Evolutionary conservation across 2,797 vertebrate genomes (phyloP), one percentile per base, ranked within the genome.

Genomic region (Spatula clypeata): DNA sequence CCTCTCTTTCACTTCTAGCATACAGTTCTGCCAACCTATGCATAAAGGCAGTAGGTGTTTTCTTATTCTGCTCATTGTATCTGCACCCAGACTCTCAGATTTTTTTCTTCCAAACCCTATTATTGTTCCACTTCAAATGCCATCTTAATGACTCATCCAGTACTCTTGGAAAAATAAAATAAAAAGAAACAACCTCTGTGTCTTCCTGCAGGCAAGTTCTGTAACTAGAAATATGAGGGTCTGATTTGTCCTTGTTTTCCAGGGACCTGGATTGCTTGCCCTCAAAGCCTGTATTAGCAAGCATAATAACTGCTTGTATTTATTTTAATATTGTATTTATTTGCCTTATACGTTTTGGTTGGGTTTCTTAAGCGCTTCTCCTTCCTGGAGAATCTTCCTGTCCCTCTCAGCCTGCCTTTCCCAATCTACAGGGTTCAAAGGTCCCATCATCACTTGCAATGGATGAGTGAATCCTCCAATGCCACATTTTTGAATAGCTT

Each of bases 391-490:
- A 74, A 5, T 26, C 57, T 70, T 86, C 11, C 16, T n/a, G 47
- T 9, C 8, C 27, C 26, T 53, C 3, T 29, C 57, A 86, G 3
- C 4, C 38, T 58, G 29, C 31, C n/a, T 11, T 62, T 77, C 57
- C 53, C 73, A 76, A 70, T 36, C 16, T 23, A 79, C n/a, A 72
- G 58, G 21, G 26, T 49, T 86, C 76, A 79, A 49, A 69, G 36
- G 20, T 36, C 32, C 8, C 3, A 1, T 51, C 58, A 23, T 26
- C 26, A 3, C 0, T 0, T 49, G 26, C 21, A 45, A 16, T 2
- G 7, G 26, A 79, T 6, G 4, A 72, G 10, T 19, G 54, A 64
- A 86, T 58, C 21, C 32, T 69, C 36, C 54, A 75, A 45, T 0
- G 0, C 14, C 29, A 36, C 3, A 3, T 19, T 72, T 90, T 45